phyloP scores from a whole-genome alignment of 2,797 vertebrate genomes.

The Ateles fusciceps region DNA sequence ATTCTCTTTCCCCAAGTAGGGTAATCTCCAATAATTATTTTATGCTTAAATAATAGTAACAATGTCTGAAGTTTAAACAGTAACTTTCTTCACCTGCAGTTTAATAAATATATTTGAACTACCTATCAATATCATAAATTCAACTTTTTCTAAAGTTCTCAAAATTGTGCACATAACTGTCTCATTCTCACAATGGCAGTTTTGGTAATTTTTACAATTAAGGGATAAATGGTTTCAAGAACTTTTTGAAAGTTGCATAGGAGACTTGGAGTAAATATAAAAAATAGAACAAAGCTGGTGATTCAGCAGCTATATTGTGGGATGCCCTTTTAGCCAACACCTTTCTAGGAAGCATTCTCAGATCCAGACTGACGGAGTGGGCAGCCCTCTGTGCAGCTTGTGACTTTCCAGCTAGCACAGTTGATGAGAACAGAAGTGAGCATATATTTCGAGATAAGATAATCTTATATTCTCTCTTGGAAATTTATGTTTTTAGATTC shows the following conservation, averaged over 20 bases:
- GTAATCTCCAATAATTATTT: neutral
- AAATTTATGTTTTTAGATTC: neutral
- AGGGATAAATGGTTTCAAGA: neutral
- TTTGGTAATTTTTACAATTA: slow-evolving; percentile 1
- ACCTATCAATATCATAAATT: neutral
- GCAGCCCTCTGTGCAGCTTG: neutral
- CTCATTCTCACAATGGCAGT: neutral
- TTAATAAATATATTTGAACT: neutral
- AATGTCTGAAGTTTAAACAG: slow-evolving; percentile 27
- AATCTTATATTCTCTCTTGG: neutral
- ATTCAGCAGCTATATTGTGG: neutral
- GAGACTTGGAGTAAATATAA: neutral
- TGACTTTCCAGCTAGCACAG: neutral
- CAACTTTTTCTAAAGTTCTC: neutral
- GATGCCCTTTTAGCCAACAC: neutral
- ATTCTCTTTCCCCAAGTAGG: slow-evolving; percentile 17
- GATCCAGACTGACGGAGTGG: neutral
- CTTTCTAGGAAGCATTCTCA: neutral
- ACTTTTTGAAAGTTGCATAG: neutral
- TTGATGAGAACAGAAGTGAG: neutral
- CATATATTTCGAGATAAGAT: neutral
- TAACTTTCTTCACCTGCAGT: neutral
- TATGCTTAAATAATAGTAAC: neutral
- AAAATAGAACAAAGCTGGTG: neutral
- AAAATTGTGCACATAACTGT: neutral